Evolutionary conservation across 2,888 invertebrate genomes (phyloP).

Genomic region (Meteorus colon): DNA sequence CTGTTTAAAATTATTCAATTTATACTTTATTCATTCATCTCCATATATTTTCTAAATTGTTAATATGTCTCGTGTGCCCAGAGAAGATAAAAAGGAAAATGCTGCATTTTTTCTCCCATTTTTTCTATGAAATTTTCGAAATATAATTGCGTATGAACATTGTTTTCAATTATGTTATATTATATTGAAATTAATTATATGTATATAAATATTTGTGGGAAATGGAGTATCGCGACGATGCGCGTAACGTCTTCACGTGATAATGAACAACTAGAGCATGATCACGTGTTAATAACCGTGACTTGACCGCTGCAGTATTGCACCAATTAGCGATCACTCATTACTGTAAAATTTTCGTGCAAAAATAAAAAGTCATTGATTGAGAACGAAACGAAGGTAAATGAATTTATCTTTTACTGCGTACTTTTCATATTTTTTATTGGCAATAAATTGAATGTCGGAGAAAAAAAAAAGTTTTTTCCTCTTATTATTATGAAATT

Average conservation of each 20-base stretch:
- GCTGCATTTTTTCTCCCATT: background rate
- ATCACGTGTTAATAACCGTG: constrained; percentile 69
- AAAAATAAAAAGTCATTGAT: constrained; percentile 33
- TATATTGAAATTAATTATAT: constrained; percentile 16
- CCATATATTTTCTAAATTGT: too few species aligned
- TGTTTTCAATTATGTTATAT: background rate
- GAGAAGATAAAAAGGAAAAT: too few species aligned
- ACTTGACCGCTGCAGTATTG: constrained; percentile 64
- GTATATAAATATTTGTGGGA: constrained; percentile 30
- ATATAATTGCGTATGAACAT: constrained; percentile 17
- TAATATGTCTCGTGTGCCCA: background rate
- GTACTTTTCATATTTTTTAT: background rate
- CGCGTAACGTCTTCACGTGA: constrained; percentile 51
- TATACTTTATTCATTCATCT: background rate
- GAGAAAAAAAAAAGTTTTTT: background rate
- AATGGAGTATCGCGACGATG: constrained; percentile 43
- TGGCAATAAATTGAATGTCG: background rate
- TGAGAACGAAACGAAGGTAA: background rate
- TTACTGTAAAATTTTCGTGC: constrained; percentile 31
- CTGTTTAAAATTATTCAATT: background rate
- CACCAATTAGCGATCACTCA: constrained; percentile 64
- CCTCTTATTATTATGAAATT: background rate
- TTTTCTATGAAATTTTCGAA: background rate
- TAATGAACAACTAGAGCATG: constrained; percentile 70
- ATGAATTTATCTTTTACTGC: constrained; percentile 6